Conservation (phyloP, 1,140 invertebrate species). For the Stegodyphus dumicola region DNA sequence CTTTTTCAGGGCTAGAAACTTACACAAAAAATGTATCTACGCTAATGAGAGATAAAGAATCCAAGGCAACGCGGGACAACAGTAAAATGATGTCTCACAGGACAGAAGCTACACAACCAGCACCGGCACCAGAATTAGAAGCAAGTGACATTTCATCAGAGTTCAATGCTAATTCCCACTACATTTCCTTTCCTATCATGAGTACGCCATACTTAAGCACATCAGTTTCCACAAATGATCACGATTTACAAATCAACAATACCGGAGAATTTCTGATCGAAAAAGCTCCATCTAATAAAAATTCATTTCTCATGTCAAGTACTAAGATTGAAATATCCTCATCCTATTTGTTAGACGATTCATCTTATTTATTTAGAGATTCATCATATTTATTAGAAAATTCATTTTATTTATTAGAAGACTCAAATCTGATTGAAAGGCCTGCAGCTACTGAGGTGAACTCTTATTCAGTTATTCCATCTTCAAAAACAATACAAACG, state of each 20-base stretch:
- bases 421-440: background rate
- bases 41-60: no score
- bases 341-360: background rate
- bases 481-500: background rate
- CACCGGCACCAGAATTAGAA: no score
- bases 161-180: background rate
- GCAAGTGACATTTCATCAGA: background rate
- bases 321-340: background rate
- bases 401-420: slow-evolving; percentile 2
- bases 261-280: background rate
- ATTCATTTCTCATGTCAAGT: background rate
- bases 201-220: background rate
- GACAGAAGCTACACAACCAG: no score
- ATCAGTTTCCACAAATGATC: background rate
- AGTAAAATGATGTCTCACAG: no score
- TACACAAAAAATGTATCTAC: no score
- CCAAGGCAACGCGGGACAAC: no score
- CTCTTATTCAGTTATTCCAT: background rate
- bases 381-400: slow-evolving; percentile 37
- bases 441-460: background rate
- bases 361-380: slow-evolving; percentile 18
- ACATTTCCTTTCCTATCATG: background rate
- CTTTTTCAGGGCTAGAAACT: no score
- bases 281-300: background rate
- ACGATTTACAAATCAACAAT: background rate